Percentiles rank a stretch among this genome's conserved stretches.
Evolutionary conservation across 2,888 invertebrate species (phyloP).

Genomic region (Chalcis sispes): DNA sequence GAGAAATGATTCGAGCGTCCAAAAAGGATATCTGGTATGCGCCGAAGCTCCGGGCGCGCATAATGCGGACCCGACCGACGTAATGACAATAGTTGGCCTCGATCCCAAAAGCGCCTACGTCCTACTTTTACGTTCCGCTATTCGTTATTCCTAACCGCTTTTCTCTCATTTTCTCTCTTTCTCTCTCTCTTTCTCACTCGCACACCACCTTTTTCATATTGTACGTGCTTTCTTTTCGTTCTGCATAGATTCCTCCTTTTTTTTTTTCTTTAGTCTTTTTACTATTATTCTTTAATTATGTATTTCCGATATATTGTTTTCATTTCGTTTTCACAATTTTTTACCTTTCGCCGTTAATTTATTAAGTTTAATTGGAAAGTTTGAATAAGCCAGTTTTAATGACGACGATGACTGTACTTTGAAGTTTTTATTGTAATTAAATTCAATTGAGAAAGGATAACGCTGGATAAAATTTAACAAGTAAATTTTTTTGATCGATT

Average conservation of each 20-base stretch:
- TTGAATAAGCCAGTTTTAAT: too few species aligned
- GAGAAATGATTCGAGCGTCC: not conserved
- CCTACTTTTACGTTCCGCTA: constrained; percentile 48
- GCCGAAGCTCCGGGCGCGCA: constrained; percentile 58
- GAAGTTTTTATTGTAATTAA: too few species aligned
- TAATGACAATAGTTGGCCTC: constrained; percentile 68
- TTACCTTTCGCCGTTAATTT: too few species aligned
- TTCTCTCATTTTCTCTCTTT: not conserved
- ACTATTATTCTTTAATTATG: not conserved
- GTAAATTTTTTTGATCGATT: too few species aligned
- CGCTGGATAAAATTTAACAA: too few species aligned
- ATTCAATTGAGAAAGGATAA: too few species aligned
- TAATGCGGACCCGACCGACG: constrained; percentile 64
- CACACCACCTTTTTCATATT: not conserved
- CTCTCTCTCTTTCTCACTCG: not conserved
- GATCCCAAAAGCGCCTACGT: constrained; percentile 63
- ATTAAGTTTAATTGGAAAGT: too few species aligned
- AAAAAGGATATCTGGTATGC: constrained; percentile 30
- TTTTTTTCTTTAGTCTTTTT: not conserved
- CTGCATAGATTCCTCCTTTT: constrained; percentile 3
- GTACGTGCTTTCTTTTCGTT: not conserved
- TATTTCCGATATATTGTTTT: too few species aligned
- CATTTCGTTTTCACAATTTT: too few species aligned
- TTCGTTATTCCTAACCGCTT: constrained; percentile 16
- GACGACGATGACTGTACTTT: too few species aligned